Conservation (phyloP, 2,113 vertebrate species). For the Pedetes capensis region DNA sequence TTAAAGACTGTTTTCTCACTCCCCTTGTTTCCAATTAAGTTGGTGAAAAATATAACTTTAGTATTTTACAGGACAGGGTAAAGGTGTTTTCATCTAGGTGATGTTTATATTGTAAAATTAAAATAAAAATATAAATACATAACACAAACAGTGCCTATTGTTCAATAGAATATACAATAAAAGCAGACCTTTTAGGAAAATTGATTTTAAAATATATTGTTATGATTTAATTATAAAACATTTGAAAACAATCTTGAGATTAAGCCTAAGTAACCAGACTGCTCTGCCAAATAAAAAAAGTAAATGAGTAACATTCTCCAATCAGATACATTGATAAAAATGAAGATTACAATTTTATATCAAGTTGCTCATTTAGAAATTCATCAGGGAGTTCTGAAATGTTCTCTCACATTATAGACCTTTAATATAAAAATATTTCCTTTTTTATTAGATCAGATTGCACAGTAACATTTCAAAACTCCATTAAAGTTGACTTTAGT, state of each 20-base stretch:
- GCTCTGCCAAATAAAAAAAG: slow-evolving; percentile 83
- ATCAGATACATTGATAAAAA: slow-evolving; percentile 81
- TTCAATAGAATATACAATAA: slow-evolving; percentile 87
- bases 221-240: slow-evolving; percentile 87
- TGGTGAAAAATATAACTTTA: slow-evolving; percentile 85
- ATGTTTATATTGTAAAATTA: slow-evolving; percentile 89
- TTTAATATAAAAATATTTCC: slow-evolving; percentile 80
- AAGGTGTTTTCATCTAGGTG: slow-evolving; percentile 87
- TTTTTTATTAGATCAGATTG: slow-evolving; percentile 81
- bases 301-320: slow-evolving; percentile 81
- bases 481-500: slow-evolving; percentile 69
- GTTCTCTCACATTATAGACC: slow-evolving; percentile 76
- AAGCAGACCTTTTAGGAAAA: slow-evolving; percentile 85
- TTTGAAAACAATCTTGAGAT: slow-evolving; percentile 82
- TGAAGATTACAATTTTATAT: slow-evolving; percentile 83
- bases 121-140: slow-evolving; percentile 89
- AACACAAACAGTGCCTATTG: slow-evolving; percentile 85
- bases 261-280: slow-evolving; percentile 80
- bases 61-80: slow-evolving; percentile 86
- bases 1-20: slow-evolving; percentile 78
- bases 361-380: slow-evolving; percentile 81
- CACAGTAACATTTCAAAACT: slow-evolving; percentile 77
- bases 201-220: slow-evolving; percentile 82
- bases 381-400: slow-evolving; percentile 82
- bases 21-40: slow-evolving; percentile 82